Percentiles rank a stretch among this genome's conserved stretches.
Evolutionary conservation across 2,888 invertebrate species (phyloP).

Genomic region (Aquatica leii): DNA sequence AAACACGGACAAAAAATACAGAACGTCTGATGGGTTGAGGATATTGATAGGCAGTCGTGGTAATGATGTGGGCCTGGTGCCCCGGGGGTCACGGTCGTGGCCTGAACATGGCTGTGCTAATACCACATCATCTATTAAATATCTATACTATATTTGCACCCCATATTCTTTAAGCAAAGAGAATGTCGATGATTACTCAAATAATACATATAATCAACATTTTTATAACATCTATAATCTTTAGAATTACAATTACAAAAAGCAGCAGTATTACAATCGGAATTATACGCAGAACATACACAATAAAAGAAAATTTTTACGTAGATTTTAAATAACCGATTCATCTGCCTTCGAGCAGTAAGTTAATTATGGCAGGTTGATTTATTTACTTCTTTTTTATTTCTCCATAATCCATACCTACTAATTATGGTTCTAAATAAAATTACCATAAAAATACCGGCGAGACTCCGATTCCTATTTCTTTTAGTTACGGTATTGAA

Average conservation of each 20-base stretch:
- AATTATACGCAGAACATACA: conserved; percentile 6
- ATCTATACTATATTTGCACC: conserved; percentile 25
- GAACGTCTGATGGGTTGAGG: conserved; percentile 41
- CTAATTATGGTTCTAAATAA: conserved; percentile 26
- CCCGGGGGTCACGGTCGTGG: conserved; percentile 45
- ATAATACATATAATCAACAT: conserved; percentile 1
- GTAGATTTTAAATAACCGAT: conserved; percentile 20
- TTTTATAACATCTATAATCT: conserved; percentile 14
- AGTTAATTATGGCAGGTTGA: conserved; percentile 29
- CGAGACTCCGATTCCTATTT: conserved; percentile 5
- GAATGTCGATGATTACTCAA: conserved; percentile 19
- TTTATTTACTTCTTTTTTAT: conserved; percentile 28
- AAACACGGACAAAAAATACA: conserved; percentile 50
- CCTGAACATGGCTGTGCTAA: conserved; percentile 37
- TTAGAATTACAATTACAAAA: conserved; percentile 16
- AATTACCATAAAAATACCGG: conserved; percentile 23
- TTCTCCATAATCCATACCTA: conserved; percentile 30
- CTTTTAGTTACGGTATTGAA: conserved; percentile 7
- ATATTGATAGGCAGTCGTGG: conserved; percentile 44
- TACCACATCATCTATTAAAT: conserved; percentile 27
- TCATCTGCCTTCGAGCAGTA: conserved; percentile 22
- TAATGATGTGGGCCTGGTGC: conserved; percentile 44
- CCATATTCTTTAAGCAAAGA: conserved; percentile 12
- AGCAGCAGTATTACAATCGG: conserved; percentile 14
- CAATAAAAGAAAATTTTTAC: conserved; percentile 7